Percentiles rank a stretch among this genome's conserved stretches.
phyloP scores from a whole-genome alignment of 2,888 invertebrate species.

The Amblyjoppa proteus region DNA sequence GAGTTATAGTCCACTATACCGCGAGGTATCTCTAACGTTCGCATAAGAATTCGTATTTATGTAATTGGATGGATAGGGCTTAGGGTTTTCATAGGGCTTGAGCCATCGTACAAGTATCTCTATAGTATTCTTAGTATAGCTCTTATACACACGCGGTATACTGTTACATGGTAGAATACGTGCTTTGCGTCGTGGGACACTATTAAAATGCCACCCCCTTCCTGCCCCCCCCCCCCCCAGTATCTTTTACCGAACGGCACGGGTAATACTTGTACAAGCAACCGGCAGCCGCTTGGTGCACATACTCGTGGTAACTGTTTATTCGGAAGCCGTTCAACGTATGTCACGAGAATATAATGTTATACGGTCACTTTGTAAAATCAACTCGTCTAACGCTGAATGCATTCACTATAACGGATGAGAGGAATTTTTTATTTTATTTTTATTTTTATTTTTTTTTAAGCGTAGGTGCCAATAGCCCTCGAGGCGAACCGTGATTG shows the following conservation, averaged over 20 bases:
- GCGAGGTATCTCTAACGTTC: slow-evolving; percentile 29
- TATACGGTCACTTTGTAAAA: slow-evolving; percentile 71
- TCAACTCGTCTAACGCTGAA: slow-evolving; percentile 59
- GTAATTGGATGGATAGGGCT: slow-evolving; percentile 76
- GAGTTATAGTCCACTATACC: slow-evolving; percentile 47
- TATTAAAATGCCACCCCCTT: slow-evolving; percentile 69
- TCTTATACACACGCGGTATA: slow-evolving; percentile 25
- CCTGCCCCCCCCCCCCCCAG: slow-evolving; percentile 5
- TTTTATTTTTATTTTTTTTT: slow-evolving; percentile 29
- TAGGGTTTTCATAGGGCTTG: slow-evolving; percentile 76
- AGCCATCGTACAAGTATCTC: slow-evolving; percentile 61
- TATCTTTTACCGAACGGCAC: slow-evolving; percentile 44
- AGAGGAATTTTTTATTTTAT: slow-evolving; percentile 23
- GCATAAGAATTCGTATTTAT: slow-evolving; percentile 73
- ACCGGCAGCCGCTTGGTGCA: slow-evolving; percentile 59
- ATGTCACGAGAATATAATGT: slow-evolving; percentile 71
- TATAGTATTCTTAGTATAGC: slow-evolving; percentile 5
- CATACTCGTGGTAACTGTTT: slow-evolving; percentile 70
- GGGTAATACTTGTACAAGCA: slow-evolving; percentile 60
- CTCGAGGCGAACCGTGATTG: slow-evolving; percentile 35
- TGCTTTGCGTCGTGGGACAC: slow-evolving; percentile 53
- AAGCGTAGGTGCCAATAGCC: slow-evolving; percentile 9
- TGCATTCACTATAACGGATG: slow-evolving; percentile 9
- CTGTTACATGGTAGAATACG: slow-evolving; percentile 8
- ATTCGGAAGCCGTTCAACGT: slow-evolving; percentile 75